Evolutionary conservation across 2,888 invertebrate species (phyloP), one percentile per base, ranked within the genome.

Genomic region (Acanthoscelides obtectus): DNA sequence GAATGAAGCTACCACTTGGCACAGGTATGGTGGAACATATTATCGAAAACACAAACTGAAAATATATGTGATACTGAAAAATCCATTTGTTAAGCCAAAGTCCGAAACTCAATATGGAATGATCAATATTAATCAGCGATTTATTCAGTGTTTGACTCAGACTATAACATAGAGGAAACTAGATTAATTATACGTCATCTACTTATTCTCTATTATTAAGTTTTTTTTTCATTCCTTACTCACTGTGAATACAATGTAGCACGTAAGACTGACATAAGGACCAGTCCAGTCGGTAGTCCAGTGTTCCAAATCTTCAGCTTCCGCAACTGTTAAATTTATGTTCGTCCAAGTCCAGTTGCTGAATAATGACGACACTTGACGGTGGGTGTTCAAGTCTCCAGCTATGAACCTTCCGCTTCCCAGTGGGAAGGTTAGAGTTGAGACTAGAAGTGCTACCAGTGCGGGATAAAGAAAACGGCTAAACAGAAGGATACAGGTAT

Each of bases 321-420:
- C 95, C 77, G 94, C 93, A 0, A 95, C 95, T 0, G 92, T 92
- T 73, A 95, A 87, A 79, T 93, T 90, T 17, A 88, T 86, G 79
- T 93, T 93, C 0, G 93, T 93, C 98, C 98, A 99, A 0, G 98
- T 97, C 85, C 98, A 97, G 86, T 99, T 99, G 68, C 96, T 94
- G 84, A 99, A 98, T 71, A 99, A 87, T 6, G 89, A 88, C 27
- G 92, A 86, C 66, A 95, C 92, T 88, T 94, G 83, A 25, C 83
- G 81, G 75, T 85, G 85, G 0, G 83, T 83, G 0, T 84, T 85
- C 66, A 83, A 76, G 71, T 81, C 81, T 4, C 94, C 94, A 0
- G 95, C 95, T 88, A 95, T 92, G 83, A 94, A 99, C 84, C 96
- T 93, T 0, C 99, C 99, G 22, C 95, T 88, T 19, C 97, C 98